Percentiles rank a stretch among this genome's conserved stretches.
phyloP scores from a whole-genome alignment of 1,140 invertebrate species.

The Trichomalopsis sarcophagae region DNA sequence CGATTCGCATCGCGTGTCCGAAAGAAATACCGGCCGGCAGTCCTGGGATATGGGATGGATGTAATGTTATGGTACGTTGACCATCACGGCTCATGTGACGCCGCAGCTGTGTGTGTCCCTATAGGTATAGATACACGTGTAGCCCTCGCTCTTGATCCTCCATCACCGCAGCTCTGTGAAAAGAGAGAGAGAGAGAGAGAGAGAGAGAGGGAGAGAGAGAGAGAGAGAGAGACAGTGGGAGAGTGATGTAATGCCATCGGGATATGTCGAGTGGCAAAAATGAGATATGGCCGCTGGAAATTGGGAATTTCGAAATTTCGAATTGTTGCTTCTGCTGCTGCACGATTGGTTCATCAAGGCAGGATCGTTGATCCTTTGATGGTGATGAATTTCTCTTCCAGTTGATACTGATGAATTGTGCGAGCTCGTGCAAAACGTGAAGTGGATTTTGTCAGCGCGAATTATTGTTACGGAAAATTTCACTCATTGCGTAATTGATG shows the following conservation, averaged over 20 bases:
- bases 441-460: too few species aligned
- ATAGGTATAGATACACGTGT: neutral
- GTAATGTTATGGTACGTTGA: constrained; percentile 71
- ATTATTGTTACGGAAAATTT: too few species aligned
- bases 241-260: neutral
- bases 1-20: constrained; percentile 41
- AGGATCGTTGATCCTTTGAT: too few species aligned
- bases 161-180: neutral
- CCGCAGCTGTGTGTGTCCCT: neutral
- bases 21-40: constrained; percentile 48
- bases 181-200: neutral
- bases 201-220: too few species aligned
- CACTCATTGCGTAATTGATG: too few species aligned
- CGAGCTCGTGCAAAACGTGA: too few species aligned
- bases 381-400: too few species aligned
- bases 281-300: neutral
- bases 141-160: constrained; percentile 2
- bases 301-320: neutral
- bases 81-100: constrained; percentile 64
- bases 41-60: constrained; percentile 59
- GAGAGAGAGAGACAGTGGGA: neutral
- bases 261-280: neutral
- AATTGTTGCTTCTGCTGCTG: too few species aligned
- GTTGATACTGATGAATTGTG: too few species aligned
- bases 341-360: too few species aligned